phyloP scores from a whole-genome alignment of 2,888 invertebrate genomes.

The Epirrhoe alternata region DNA sequence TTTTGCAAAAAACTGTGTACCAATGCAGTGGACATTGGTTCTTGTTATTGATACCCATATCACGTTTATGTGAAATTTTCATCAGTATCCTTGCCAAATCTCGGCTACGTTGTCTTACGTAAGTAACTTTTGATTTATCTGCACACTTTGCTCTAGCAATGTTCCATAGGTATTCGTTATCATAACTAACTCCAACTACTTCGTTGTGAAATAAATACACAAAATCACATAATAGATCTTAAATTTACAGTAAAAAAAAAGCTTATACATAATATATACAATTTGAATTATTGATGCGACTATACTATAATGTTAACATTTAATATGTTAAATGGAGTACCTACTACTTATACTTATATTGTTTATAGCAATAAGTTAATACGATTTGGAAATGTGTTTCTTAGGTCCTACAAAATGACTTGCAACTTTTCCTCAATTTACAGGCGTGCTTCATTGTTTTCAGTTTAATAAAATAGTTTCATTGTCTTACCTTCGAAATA shows the following conservation, averaged over 20 bases:
- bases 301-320: neutral
- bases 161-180: constrained; percentile 4
- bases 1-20: constrained; percentile 3
- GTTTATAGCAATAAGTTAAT: neutral
- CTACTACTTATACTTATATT: neutral
- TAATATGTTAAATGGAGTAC: neutral
- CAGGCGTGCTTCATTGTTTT: constrained; percentile 15
- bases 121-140: constrained; percentile 29
- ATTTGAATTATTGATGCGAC: too few relatives aligned
- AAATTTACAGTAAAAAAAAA: too few relatives aligned
- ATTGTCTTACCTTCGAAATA: constrained; percentile 36
- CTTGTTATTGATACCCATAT: constrained; percentile 25
- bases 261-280: too few relatives aligned
- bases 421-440: constrained; percentile 14
- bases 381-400: neutral
- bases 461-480: constrained; percentile 36
- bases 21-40: constrained; percentile 16
- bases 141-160: constrained; percentile 18
- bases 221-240: neutral
- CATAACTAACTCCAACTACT: constrained; percentile 4
- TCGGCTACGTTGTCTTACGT: constrained; percentile 26
- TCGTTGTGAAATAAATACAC: constrained; percentile 2
- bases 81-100: constrained; percentile 32
- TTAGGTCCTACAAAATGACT: constrained; percentile 7
- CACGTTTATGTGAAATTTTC: constrained; percentile 30